phyloP scores from a whole-genome alignment of 2,113 vertebrate genomes.

The Syrrhaptes paradoxus region DNA sequence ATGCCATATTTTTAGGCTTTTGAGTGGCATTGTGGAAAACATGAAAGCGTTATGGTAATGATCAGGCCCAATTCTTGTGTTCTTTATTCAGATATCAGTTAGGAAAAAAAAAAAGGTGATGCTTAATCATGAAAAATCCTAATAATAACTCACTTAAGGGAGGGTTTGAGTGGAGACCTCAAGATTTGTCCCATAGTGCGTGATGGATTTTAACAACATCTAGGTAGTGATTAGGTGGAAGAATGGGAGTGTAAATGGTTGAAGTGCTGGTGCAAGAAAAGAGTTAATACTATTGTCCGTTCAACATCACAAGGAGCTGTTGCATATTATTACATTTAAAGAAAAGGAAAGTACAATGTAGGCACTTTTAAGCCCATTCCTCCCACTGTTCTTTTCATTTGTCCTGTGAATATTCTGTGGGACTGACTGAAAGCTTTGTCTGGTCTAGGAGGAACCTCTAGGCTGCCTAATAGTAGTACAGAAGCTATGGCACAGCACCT shows the following conservation, averaged over 20 bases:
- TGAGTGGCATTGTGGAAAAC: conserved; percentile 21
- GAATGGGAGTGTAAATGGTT: background rate
- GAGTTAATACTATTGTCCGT: background rate
- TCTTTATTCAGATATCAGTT: conserved; percentile 20
- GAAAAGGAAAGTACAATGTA: conserved; percentile 14
- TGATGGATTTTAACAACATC: conserved; percentile 1
- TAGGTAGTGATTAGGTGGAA: conserved; percentile 19
- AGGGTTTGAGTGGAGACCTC: background rate
- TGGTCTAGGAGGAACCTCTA: conserved; percentile 1
- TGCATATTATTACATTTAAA: conserved; percentile 24
- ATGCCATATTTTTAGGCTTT: conserved; percentile 22
- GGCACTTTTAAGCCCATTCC: conserved; percentile 17
- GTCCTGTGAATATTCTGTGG: conserved; percentile 24
- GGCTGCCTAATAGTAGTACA: background rate
- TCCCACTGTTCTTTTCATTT: conserved; percentile 59
- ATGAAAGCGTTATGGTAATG: conserved; percentile 29
- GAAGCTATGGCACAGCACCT: conserved; percentile 1
- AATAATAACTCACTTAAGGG: background rate
- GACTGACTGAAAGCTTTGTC: conserved; percentile 26
- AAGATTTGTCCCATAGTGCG: background rate
- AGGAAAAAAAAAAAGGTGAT: background rate
- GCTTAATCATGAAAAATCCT: conserved; percentile 22
- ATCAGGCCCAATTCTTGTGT: background rate
- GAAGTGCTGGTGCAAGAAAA: background rate
- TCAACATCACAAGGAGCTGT: background rate